phyloP scores from a whole-genome alignment of 2,797 vertebrate genomes.

The Heliangelus exortis region DNA sequence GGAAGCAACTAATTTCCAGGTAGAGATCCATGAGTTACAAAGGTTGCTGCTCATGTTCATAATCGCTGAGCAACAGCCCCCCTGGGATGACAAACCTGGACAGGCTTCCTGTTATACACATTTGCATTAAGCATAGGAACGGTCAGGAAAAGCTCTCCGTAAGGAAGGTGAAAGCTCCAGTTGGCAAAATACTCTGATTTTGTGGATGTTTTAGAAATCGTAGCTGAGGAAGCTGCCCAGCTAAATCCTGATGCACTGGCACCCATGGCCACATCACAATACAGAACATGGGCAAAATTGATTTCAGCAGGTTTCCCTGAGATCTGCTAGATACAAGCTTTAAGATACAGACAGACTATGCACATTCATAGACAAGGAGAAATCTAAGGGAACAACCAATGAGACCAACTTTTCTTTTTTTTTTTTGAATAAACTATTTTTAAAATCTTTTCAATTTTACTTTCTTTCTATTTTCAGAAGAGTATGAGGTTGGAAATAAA shows the following conservation, averaged over 20 bases:
- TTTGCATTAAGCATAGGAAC: background rate
- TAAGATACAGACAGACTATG: background rate
- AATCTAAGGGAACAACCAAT: background rate
- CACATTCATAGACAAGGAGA: background rate
- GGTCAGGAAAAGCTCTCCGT: background rate
- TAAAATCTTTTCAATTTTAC: background rate
- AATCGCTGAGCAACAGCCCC: background rate
- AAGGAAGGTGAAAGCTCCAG: background rate
- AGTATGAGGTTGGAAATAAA: background rate
- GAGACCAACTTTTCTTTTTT: background rate
- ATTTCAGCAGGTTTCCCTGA: background rate
- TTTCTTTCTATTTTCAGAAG: background rate
- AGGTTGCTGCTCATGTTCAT: background rate
- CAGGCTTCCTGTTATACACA: background rate
- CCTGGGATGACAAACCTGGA: background rate
- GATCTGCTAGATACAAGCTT: background rate
- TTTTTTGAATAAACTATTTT: background rate
- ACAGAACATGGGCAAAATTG: background rate
- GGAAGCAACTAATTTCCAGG: background rate
- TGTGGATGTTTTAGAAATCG: background rate
- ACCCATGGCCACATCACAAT: rapidly evolving
- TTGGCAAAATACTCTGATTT: background rate
- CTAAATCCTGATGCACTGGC: background rate
- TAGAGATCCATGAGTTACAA: background rate
- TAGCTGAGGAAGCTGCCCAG: background rate